A percentile compares a stretch with the other conserved stretches of the same genome.
These are phyloP conservation scores for Macaca mulatta DNA, from an alignment of 2,113 vertebrate genomes.

Conservation along the genomic window DNA sequence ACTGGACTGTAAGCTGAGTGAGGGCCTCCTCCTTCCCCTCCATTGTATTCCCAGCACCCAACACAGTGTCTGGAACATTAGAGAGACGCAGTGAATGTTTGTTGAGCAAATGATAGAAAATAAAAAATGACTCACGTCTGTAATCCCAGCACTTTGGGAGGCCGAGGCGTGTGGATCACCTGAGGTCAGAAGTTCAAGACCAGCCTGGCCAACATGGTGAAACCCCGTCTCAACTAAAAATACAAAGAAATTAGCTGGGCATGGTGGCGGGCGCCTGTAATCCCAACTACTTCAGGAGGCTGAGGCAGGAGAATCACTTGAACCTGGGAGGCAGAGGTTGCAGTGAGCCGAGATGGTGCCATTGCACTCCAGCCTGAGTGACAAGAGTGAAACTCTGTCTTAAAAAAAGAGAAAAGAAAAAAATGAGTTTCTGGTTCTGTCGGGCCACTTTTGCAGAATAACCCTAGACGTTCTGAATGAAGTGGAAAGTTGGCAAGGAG, in stretches of 20 bases:
- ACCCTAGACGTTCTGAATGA: not conserved
- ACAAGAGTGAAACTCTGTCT: no score
- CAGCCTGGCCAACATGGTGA: no score
- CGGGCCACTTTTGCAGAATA: not conserved
- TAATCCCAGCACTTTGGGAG: no score
- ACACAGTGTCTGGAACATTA: not conserved
- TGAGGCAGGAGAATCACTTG: no score
- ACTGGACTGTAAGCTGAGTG: not conserved
- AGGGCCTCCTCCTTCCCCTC: not conserved
- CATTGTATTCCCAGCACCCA: not conserved
- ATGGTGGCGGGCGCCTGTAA: rapidly evolving
- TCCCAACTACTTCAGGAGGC: no score
- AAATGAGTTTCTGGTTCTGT: not conserved
- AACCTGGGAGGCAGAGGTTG: no score
- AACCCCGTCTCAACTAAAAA: no score
- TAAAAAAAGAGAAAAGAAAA: not conserved
- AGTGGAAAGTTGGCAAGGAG: not conserved
- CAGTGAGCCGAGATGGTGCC: no score
- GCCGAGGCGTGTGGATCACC: no score
- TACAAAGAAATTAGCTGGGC: no score
- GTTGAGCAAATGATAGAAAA: not conserved
- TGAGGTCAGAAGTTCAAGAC: no score
- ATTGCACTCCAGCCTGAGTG: no score
- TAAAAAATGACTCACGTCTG: not conserved
- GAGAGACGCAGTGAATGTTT: not conserved